Evolutionary conservation across 2,113 vertebrate genomes (phyloP).

Genomic region (Hyaena hyaena): DNA sequence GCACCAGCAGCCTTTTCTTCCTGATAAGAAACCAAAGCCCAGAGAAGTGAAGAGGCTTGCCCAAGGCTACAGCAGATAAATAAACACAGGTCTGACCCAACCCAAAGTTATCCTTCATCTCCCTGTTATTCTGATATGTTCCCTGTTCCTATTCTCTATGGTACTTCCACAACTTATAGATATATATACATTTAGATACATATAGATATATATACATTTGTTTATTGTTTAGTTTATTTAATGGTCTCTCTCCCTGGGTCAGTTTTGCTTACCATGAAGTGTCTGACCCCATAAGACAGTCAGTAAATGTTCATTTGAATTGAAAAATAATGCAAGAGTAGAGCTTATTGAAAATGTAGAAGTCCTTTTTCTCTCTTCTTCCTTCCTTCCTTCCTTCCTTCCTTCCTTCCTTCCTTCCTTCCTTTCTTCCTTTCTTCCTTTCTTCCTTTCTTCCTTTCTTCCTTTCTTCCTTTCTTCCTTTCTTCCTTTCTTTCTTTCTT

Average conservation of each 20-base stretch:
- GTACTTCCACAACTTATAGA: not conserved
- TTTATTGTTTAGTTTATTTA: constrained; percentile 13
- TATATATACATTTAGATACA: not conserved
- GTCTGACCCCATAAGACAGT: not conserved
- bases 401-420: no score
- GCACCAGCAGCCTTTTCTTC: not conserved
- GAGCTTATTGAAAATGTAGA: not conserved
- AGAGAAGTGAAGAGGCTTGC: not conserved
- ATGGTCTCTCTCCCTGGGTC: not conserved
- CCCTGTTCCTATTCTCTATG: not conserved
- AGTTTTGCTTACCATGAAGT: constrained; percentile 24
- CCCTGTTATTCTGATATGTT: not conserved
- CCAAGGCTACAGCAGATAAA: not conserved
- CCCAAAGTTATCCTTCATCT: not conserved
- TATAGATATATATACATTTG: not conserved
- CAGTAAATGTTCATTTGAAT: not conserved
- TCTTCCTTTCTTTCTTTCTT: not conserved
- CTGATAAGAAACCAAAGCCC: constrained; percentile 25
- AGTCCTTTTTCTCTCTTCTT: not conserved
- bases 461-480: no score
- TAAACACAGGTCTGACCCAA: not conserved
- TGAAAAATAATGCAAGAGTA: not conserved
- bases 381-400: not conserved
- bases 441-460: not conserved
- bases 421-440: no score